Percentiles rank a stretch among this genome's conserved stretches.
Conservation (phyloP, 2,797 vertebrate species). For the Lophius americanus region DNA sequence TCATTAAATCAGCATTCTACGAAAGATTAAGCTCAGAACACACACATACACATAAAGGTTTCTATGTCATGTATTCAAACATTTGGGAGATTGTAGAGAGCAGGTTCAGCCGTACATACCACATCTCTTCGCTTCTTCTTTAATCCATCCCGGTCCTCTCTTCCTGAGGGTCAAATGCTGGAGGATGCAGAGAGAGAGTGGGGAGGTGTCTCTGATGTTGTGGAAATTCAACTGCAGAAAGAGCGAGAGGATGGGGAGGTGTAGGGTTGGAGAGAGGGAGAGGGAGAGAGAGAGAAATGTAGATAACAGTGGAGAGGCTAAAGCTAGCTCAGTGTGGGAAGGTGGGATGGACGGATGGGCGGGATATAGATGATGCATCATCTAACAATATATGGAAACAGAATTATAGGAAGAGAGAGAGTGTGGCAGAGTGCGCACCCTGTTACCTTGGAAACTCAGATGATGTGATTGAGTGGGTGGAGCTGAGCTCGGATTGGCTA, state of each 20-base stretch:
- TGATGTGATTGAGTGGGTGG: conserved; percentile 91
- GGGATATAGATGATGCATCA: conserved; percentile 71
- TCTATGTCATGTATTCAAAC: conserved; percentile 6
- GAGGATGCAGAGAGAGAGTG: conserved; percentile 29
- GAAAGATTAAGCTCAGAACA: conserved; percentile 41
- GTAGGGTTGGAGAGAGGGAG: conserved; percentile 6
- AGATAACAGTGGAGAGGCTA: conserved; percentile 53
- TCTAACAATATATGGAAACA: conserved; percentile 57
- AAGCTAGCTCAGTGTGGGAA: conserved; percentile 56
- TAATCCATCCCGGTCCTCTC: conserved; percentile 41
- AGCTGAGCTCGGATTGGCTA: conserved; percentile 88
- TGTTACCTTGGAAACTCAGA: conserved; percentile 93
- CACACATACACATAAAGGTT: conserved; percentile 14
- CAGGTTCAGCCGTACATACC: conserved; percentile 59
- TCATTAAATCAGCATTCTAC: conserved; percentile 57
- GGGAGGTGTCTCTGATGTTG: conserved; percentile 44
- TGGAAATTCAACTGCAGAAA: conserved; percentile 57
- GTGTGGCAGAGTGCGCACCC: conserved; percentile 76
- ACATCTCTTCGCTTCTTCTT: conserved; percentile 44
- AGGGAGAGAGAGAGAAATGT: conserved; percentile 23
- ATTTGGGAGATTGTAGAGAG: conserved; percentile 20
- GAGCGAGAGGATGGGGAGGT: conserved; percentile 29
- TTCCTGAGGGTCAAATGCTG: conserved; percentile 30
- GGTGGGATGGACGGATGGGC: conserved; percentile 41
- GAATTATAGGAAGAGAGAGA: conserved; percentile 2